These are phyloP conservation scores for Malurus splendens DNA, from an alignment of 2,797 vertebrate genomes.

Conservation along the genomic window DNA sequence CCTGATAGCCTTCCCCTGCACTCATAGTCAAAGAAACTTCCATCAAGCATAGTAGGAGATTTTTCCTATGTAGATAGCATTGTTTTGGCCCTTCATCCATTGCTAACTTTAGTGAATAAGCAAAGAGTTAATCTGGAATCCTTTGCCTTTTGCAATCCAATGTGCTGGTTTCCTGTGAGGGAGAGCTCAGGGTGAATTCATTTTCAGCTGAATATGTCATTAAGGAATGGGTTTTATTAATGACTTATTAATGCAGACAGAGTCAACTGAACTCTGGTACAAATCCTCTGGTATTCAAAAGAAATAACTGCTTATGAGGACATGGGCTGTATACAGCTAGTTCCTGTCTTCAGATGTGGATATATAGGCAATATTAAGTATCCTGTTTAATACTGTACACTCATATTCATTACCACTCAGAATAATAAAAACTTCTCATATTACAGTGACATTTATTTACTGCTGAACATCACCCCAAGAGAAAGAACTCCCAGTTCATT, in stretches of 20 bases:
- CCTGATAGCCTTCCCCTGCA: neutral
- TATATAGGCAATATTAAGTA: constrained; percentile 66
- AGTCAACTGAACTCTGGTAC: constrained; percentile 1
- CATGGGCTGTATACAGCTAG: neutral
- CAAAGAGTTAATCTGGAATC: constrained; percentile 32
- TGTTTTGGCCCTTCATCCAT: neutral
- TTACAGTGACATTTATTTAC: constrained; percentile 64
- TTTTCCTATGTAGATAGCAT: neutral
- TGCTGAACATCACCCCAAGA: neutral
- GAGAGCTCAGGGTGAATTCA: constrained; percentile 45
- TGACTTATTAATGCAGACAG: constrained; percentile 57
- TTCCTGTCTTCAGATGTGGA: constrained; percentile 57
- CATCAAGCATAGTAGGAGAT: neutral
- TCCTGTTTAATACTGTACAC: constrained; percentile 63
- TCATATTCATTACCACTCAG: constrained; percentile 68
- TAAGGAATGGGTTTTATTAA: constrained; percentile 71
- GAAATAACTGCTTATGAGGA: neutral
- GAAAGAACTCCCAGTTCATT: constrained; percentile 56
- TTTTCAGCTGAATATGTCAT: constrained; percentile 64
- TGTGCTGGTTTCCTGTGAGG: constrained; percentile 36
- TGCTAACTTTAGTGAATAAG: neutral
- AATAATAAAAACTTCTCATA: constrained; percentile 67
- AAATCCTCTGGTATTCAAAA: constrained; percentile 1
- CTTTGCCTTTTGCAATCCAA: constrained; percentile 13
- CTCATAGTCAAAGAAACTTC: neutral